Conservation (phyloP, 2,888 invertebrate genomes). For the Drosophila vallismaia region DNA sequence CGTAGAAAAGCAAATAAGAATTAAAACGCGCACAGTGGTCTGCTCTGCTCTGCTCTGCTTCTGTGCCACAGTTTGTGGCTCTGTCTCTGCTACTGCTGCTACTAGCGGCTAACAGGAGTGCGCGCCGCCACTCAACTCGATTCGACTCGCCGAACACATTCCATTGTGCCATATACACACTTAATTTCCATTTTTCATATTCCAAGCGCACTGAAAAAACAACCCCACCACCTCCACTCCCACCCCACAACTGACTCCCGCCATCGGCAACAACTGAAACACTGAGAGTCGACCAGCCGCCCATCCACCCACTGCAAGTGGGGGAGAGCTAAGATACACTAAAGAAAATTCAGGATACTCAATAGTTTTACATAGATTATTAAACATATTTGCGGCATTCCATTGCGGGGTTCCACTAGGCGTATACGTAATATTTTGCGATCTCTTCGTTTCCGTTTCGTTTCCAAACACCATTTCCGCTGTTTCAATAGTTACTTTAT, state of each 20-base stretch:
- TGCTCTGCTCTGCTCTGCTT: conserved; percentile 20
- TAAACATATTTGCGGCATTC: not conserved
- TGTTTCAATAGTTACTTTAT: too few species aligned
- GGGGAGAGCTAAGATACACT: conserved; percentile 5
- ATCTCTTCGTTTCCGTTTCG: too few species aligned
- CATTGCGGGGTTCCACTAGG: not conserved
- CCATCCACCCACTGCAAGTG: conserved; percentile 33
- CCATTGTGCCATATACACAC: conserved; percentile 81
- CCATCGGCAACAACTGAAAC: conserved; percentile 1
- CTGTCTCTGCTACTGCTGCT: conserved; percentile 17
- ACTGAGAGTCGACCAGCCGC: conserved; percentile 20
- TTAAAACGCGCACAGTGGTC: conserved; percentile 69
- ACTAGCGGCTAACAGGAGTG: conserved; percentile 58
- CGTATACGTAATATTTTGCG: conserved; percentile 1
- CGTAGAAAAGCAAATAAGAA: conserved; percentile 77
- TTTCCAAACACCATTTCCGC: too few species aligned
- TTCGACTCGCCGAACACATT: conserved; percentile 72
- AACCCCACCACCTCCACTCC: conserved; percentile 40
- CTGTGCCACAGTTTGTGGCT: conserved; percentile 30
- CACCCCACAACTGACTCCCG: conserved; percentile 33
- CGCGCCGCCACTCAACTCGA: conserved; percentile 49
- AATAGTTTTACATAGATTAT: not conserved
- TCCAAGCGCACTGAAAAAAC: conserved; percentile 63
- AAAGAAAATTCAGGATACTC: not conserved
- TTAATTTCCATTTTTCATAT: conserved; percentile 80